Evolutionary conservation across 2,113 vertebrate species (phyloP), one percentile per base, ranked within the genome.

Genomic region (Sisor rabdophorus): DNA sequence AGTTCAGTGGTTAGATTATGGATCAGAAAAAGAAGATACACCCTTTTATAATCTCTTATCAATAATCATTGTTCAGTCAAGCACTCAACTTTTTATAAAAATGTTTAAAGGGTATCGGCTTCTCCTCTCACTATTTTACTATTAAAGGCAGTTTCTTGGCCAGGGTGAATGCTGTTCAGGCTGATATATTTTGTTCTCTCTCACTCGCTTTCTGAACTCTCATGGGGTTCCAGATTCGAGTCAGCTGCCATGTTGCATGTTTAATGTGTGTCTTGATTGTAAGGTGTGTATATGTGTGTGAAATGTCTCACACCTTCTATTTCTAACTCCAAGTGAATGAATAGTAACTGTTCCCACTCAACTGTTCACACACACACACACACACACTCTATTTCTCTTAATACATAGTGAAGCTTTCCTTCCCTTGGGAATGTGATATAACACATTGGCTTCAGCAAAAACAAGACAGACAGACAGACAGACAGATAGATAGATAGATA

Each of bases 121-220:
- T 67, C 26, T 67, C 3, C 48, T 67, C 44, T 30, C 10, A 71
- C 72, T 81, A 78, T 78, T 81, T 78, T 71, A 78, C 64, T 81
- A 78, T 78, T 81, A 75, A 65, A 78, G 72, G 44, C 53, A 52
- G n/a, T 22, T 78, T 78, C 22, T 76, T 68, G 74, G 48, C 58
- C 20, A 44, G 11, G 44, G 61, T 79, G 65, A 65, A 78, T 75
- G 40, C 71, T 71, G 50, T 24, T 54, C 47, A 52, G 20, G 73
- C 16, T 28, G 47, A 69, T 52, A 30, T 13, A 13, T 54, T 75
- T 75, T 70, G 13, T 32, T 59, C 30, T 19, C 30, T 63, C 60
- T 64, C 69, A n/a, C n/a, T 52, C 24, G 26, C 53, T 72, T 24
- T 73, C 55, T 59, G 24, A 69, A 52, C 65, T 69, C 65, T 69